Evolutionary conservation across 1,140 invertebrate genomes (phyloP), one percentile per base, ranked within the genome.

Genomic region (Hetaerina americana): DNA sequence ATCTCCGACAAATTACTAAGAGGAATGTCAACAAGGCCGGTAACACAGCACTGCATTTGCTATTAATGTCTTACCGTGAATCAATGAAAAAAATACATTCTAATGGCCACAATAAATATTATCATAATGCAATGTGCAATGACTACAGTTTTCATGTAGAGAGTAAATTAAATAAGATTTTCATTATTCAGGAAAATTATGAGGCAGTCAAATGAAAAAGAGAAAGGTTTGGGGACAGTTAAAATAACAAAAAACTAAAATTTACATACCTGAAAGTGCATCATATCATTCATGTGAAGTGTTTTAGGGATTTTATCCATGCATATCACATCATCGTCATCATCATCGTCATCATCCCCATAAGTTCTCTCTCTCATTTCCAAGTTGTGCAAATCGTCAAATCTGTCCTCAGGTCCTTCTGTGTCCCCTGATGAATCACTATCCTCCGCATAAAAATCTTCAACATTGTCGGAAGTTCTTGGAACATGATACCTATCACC

Each of bases 341-440:
- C 82, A 26, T 84, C 83, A 24, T 80, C 79, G 26, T 86, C 84
- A 66, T 85, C 84, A 2, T 83, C 84, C 66, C 84, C 84, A n/a
- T 27, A 27, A 5, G n/a, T 27, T 22, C n/a, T 40, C n/a, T 49
- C 40, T 29, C n/a, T 66, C 71, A 31, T 71, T 70, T 68, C 72
- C 72, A 73, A 49, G 31, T 28, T n/a, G 15, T 18, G 40, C 3
- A 3, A n/a, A 12, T 57, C 40, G 10, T 71, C 71, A 57, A 72
- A 80, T 15, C 81, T 81, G 71, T 86, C 85, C 78, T 89, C 88
- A 0, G 89, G 89, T 0, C 89, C 89, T 80, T 91, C 89, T 0
- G 89, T 90, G n/a, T 88, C 86, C 6, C 88, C 89, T 0, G 88
- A 90, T 5, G 74, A 75, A 68, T 75, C 73, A 49, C 75, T 74